A percentile compares a stretch with the other conserved stretches of the same genome.
Evolutionary conservation across 2,113 vertebrate genomes (phyloP).

Genomic region (Ursus arctos): DNA sequence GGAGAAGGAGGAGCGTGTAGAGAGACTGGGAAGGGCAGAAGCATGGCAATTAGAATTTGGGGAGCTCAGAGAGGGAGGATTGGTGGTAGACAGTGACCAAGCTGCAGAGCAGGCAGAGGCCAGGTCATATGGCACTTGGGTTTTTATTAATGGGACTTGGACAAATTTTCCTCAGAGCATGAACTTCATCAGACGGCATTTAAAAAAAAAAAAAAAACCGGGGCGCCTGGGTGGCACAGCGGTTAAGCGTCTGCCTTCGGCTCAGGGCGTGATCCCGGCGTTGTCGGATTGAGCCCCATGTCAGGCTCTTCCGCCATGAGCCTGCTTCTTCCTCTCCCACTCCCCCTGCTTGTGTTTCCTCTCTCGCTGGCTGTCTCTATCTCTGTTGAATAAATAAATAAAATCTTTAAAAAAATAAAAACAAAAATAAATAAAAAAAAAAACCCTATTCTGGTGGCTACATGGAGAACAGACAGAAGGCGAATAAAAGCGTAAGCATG

Average conservation of each 20-base stretch:
- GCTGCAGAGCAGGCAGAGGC: background rate
- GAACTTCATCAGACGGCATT: background rate
- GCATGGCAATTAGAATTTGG: background rate
- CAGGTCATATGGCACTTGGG: background rate
- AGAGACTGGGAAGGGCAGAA: background rate
- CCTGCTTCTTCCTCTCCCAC: too few species aligned
- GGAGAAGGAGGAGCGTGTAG: background rate
- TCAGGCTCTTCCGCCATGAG: too few species aligned
- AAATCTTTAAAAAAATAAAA: too few species aligned
- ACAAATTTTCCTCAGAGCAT: background rate
- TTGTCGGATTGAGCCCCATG: too few species aligned
- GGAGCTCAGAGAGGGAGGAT: background rate
- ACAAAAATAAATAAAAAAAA: too few species aligned
- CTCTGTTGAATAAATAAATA: too few species aligned
- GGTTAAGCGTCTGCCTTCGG: too few species aligned
- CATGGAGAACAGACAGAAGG: background rate
- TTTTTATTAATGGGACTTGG: background rate
- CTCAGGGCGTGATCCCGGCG: too few species aligned
- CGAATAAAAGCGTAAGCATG: background rate
- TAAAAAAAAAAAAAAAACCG: background rate
- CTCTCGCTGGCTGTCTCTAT: too few species aligned
- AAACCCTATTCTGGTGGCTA: background rate
- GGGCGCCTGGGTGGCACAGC: too few species aligned
- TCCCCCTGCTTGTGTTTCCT: too few species aligned
- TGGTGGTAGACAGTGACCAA: background rate